These are phyloP conservation scores for Drosophila fuyamai DNA, from an alignment of 1,140 invertebrate genomes.

Conservation along the genomic window DNA sequence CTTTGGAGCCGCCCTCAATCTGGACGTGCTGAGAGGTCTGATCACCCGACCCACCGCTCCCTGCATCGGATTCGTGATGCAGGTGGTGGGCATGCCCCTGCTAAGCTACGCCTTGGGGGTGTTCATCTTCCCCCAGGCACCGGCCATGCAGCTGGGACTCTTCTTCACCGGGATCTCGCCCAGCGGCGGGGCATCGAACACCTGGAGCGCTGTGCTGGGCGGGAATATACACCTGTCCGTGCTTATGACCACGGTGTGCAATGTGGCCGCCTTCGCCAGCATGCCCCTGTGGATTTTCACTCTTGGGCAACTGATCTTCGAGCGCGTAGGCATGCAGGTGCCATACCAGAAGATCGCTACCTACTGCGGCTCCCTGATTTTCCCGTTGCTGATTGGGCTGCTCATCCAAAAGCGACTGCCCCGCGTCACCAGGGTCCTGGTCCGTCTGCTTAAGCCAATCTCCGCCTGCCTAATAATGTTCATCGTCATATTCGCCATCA, in stretches of 20 bases:
- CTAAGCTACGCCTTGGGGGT: constrained; percentile 92
- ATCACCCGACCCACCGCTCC: constrained; percentile 92
- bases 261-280: constrained; percentile 94
- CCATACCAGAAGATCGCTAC: constrained; percentile 93
- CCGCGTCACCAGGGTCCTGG: constrained; percentile 89
- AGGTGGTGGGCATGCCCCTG: constrained; percentile 96
- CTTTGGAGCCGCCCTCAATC: constrained; percentile 96
- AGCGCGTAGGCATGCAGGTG: constrained; percentile 89
- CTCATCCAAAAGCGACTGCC: constrained; percentile 90
- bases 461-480: constrained; percentile 93
- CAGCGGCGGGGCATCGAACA: constrained; percentile 97
- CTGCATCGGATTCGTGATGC: constrained; percentile 91
- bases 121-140: constrained; percentile 89
- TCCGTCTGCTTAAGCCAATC: constrained; percentile 93
- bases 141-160: constrained; percentile 92
- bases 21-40: constrained; percentile 89
- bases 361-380: constrained; percentile 91
- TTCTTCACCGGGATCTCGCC: constrained; percentile 96
- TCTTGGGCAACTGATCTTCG: constrained; percentile 93
- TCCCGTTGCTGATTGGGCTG: constrained; percentile 93
- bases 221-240: constrained; percentile 96
- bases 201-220: constrained; percentile 95
- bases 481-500: constrained; percentile 96
- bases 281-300: constrained; percentile 98
- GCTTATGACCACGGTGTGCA: constrained; percentile 96